phyloP scores from a whole-genome alignment of 1,140 invertebrate species.

The Drosophila ogumai region DNA sequence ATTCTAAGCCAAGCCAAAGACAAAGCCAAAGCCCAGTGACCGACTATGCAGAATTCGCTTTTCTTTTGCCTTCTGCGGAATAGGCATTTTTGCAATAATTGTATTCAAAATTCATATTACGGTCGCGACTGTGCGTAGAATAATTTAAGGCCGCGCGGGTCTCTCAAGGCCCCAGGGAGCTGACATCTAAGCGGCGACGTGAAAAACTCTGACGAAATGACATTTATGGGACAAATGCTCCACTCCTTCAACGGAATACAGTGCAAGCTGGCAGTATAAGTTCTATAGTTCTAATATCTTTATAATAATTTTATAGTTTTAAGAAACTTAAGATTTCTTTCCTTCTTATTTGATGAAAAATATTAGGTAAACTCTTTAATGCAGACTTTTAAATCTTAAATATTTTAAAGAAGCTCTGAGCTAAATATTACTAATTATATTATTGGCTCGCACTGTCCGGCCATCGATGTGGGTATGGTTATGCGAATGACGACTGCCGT shows the following conservation, averaged over 20 bases:
- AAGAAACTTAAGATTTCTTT: too few species aligned
- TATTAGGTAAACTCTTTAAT: too few species aligned
- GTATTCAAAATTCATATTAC: constrained; percentile 82
- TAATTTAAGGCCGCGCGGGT: constrained; percentile 59
- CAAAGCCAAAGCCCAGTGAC: constrained; percentile 56
- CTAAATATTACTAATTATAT: neutral
- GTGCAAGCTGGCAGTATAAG: constrained; percentile 6
- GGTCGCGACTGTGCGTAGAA: constrained; percentile 68
- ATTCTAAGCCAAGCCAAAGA: constrained; percentile 11
- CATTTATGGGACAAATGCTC: constrained; percentile 82
- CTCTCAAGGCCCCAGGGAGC: constrained; percentile 57
- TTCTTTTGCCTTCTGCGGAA: constrained; percentile 30
- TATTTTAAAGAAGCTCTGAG: neutral
- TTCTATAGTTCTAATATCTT: too few species aligned
- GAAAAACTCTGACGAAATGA: constrained; percentile 76
- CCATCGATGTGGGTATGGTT: constrained; percentile 42
- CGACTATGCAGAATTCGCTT: constrained; percentile 52
- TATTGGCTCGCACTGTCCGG: constrained; percentile 6
- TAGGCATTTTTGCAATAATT: constrained; percentile 74
- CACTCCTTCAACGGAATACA: constrained; percentile 63
- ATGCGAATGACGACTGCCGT: constrained; percentile 52
- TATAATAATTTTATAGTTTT: neutral
- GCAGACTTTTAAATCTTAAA: neutral
- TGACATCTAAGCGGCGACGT: constrained; percentile 61
- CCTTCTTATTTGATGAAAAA: too few species aligned